These are phyloP conservation scores for Silurus glanis DNA, from an alignment of 2,113 vertebrate species.

Conservation along the genomic window DNA sequence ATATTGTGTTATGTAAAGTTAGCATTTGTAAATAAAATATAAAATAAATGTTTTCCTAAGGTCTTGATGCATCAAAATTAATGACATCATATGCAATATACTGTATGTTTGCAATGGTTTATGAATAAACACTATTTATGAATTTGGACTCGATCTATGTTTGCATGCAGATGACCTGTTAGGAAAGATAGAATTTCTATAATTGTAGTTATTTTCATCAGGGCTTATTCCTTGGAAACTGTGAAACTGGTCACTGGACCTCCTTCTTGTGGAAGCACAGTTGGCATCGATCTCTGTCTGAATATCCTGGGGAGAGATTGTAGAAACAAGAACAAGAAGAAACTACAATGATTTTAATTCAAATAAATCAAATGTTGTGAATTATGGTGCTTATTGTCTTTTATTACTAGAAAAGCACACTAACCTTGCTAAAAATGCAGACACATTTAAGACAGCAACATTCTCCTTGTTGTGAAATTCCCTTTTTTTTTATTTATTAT, in stretches of 20 bases:
- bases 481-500: background rate
- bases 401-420: conserved; percentile 5
- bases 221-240: conserved; percentile 76
- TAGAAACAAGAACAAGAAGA: conserved; percentile 2
- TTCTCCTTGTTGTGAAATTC: background rate
- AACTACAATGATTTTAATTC: conserved; percentile 13
- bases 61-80: background rate
- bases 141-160: background rate
- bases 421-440: background rate
- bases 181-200: background rate
- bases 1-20: no score
- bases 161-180: conserved; percentile 29
- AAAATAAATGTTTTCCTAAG: no score
- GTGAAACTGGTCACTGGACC: conserved; percentile 76
- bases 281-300: conserved; percentile 84
- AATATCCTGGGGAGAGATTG: conserved; percentile 73
- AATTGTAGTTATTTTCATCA: conserved; percentile 13
- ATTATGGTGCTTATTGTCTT: background rate
- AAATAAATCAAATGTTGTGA: background rate
- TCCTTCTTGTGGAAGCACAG: conserved; percentile 81
- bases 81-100: background rate
- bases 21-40: no score
- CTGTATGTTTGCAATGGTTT: background rate
- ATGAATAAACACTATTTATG: background rate
- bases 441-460: background rate